Base-by-base conservation (phyloP, 2,797 vertebrate genomes). In the Bradypodion pumilum region DNA sequence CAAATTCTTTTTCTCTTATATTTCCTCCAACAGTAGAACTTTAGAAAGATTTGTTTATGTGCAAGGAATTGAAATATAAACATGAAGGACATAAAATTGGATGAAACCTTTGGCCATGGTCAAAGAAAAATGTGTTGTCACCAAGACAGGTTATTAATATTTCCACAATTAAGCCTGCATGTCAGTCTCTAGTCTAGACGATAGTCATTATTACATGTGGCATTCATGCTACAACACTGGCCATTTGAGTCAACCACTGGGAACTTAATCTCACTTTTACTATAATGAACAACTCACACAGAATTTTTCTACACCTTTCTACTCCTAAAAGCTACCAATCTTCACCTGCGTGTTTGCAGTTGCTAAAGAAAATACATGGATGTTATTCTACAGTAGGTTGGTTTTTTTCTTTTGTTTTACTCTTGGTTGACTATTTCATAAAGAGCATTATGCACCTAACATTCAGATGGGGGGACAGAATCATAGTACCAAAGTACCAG, bases 61-160 rank as follows among this genome's bases (percentile, higher is more conserved):
- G 46, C 79, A 19, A 29, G 23, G 87, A 5, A 78, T 29, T 80
- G 13, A 82, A 90, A 49, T 0, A 85, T 32, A 23, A 44, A 85
- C 87, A 84, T 44, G 86, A 0, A 21, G 68, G 78, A 66, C 0
- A 74, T 79, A 88, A 74, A 90, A 70, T 23, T 59, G 83, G 12
- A n/a, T 1, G 46, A 52, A 88, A 77, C 78, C 78, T 85, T 70
- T 60, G 83, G 83, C 87, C 84, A 79, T 86, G 80, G 82, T 80
- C 81, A 2, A 44, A 81, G 88, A 91, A 91, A 92, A 92, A 70
- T 75, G 10, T n/a, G 86, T 65, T 79, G 85, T 90, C 85, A 88
- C 86, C 65, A 86, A 37, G 80, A 70, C 83, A 10, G n/a, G 0
- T 87, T 74, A 85, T 35, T 46, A 0, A 87, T 69, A 89, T 78